Conservation (phyloP, 2,888 invertebrate species). For the Helicoverpa assulta region DNA sequence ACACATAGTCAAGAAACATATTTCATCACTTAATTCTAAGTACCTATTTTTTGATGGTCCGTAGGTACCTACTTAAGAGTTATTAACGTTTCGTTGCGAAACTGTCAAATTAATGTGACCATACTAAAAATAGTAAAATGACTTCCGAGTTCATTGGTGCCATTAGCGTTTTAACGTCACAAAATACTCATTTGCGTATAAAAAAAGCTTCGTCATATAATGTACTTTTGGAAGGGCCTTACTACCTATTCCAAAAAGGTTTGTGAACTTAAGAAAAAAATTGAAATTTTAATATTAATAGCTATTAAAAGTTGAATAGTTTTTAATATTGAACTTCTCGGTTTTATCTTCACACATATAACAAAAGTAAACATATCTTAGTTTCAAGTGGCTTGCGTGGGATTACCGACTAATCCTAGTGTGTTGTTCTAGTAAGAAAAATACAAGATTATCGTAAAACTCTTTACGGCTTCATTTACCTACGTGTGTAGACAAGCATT, state of each 20-base stretch:
- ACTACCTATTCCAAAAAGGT: too few species aligned
- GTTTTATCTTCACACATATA: conserved; percentile 28
- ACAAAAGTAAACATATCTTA: conserved; percentile 34
- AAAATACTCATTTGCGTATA: conserved; percentile 34
- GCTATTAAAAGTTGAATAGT: neutral
- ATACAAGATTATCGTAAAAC: conserved; percentile 43
- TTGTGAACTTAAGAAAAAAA: too few species aligned
- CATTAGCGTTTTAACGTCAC: conserved; percentile 62
- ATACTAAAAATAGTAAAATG: conserved; percentile 66
- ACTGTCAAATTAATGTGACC: conserved; percentile 37
- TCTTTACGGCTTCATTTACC: conserved; percentile 24
- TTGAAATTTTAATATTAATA: too few species aligned
- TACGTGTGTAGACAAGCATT: conserved; percentile 15
- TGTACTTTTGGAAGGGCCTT: conserved; percentile 20
- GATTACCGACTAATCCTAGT: conserved; percentile 49
- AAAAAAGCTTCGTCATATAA: conserved; percentile 7
- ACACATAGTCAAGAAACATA: neutral
- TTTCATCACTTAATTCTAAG: neutral
- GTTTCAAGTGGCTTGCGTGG: conserved; percentile 41
- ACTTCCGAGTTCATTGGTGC: conserved; percentile 76
- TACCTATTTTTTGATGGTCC: neutral
- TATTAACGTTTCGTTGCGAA: conserved; percentile 46
- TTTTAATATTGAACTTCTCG: neutral
- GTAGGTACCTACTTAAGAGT: conserved; percentile 5
- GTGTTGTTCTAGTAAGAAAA: conserved; percentile 36